These are phyloP conservation scores for Arenaria interpres DNA, from an alignment of 2,113 vertebrate genomes.

Conservation along the genomic window DNA sequence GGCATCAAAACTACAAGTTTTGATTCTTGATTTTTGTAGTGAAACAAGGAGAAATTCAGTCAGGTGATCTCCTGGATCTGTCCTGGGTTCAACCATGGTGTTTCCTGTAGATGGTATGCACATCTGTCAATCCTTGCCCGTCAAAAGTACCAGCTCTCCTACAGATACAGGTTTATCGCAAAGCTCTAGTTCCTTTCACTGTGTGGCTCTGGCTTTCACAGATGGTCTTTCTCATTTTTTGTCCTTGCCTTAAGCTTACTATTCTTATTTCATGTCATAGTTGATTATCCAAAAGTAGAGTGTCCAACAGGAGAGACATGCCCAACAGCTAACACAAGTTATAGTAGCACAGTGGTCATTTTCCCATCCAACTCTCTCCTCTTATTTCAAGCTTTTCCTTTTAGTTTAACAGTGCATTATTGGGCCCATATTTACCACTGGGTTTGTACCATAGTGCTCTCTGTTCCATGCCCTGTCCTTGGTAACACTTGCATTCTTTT, in stretches of 20 bases:
- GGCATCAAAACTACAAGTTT: background rate
- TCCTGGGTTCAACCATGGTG: background rate
- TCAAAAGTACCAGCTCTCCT: background rate
- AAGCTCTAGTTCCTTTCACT: background rate
- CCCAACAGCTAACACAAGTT: background rate
- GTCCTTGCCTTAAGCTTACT: background rate
- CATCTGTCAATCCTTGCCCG: background rate
- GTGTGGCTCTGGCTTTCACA: background rate
- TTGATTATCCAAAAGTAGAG: background rate
- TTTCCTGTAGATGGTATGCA: background rate
- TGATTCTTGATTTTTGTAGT: background rate
- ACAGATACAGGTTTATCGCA: background rate
- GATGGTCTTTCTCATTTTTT: background rate
- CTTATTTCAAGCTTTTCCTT: background rate
- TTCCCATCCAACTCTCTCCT: background rate
- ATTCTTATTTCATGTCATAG: background rate
- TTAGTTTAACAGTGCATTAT: background rate
- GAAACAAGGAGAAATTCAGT: background rate
- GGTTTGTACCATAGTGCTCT: background rate
- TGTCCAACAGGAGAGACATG: background rate
- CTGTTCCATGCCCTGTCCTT: background rate
- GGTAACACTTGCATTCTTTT: background rate
- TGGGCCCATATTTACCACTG: background rate
- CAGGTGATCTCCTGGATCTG: fast-evolving
- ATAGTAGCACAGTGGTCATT: background rate